Base-by-base conservation (phyloP, 2,113 vertebrate species). In the Corythaixoides concolor region DNA sequence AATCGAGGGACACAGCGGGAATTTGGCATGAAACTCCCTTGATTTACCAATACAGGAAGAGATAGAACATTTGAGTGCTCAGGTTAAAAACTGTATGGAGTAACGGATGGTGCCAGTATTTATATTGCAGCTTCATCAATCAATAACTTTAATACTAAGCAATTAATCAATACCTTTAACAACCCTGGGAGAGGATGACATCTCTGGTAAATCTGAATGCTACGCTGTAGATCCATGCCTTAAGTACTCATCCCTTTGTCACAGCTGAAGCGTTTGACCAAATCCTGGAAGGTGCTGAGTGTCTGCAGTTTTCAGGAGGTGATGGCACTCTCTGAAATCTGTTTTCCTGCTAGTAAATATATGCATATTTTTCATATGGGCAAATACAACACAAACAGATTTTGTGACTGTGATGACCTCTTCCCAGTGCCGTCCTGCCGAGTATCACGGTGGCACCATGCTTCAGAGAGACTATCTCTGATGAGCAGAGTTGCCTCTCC, bases 161-260 rank as follows among this genome's bases (percentile, higher is more conserved):
- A 88, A 96, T 97, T 90, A 92, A 95, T 96, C 95, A 95, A 88
- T 92, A 85, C 27, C 24, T 92, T 91, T 96, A 95, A 95, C 59
- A 93, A 50, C 69, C 33, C 20, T 64, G 10, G 35, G 10, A 95
- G 45, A 30, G 26, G 60, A 76, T 87, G 86, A 68, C 56, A 89
- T 60, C 50, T 80, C 85, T 90, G 90, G 56, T 94, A 92, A 92
- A 87, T 90, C 90, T 92, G 88, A 84, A 49, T 17, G 66, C n/a
- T 90, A 28, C 12, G 6, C 27, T 66, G 47, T 49, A 85, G 92
- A 89, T 89, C 86, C 49, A 13, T 78, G 52, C 58, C 77, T 95
- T 96, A 94, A 95, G 76, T 88, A 97, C 94, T 93, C 58, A 75
- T 68, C 24, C 45, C 6, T 78, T 62, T 53, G 64, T 82, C 73